Evolutionary conservation across 2,888 invertebrate genomes (phyloP), one percentile per base, ranked within the genome.

Genomic region (Ramazzottius varieornatus): DNA sequence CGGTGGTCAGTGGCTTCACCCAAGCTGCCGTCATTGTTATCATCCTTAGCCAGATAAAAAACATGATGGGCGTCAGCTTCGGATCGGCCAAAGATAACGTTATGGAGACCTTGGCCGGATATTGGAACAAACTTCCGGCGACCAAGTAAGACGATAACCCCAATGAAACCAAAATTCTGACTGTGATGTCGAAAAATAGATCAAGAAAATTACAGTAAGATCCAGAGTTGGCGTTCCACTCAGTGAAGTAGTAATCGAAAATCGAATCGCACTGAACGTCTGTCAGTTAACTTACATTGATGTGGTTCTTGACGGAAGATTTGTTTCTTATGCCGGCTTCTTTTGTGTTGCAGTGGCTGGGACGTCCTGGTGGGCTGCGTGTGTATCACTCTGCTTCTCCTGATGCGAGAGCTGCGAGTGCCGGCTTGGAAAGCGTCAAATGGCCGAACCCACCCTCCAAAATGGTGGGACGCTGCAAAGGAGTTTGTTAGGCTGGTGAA

Each of bases 1-100:
- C 66, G 4, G 66, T 66, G 24, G 64, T 66, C n/a, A 29, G 40
- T 32, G 66, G 66, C 13, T 66, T 66, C 33, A 66, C 66, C 1
- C 64, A 66, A 32, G 66, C 66, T 2, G 66, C 66, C 2, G 66
- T 65, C 13, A 66, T 66, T 33, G 65, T 66, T 4, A 66, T 66
- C 32, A 65, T 33, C 65, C 32, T 66, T 20, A 65, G 66, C 20
- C 66, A 66, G 40, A 40, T 66, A 8, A 66, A 66, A 66, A 54
- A 54, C 54, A 54, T 54, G 20, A 54, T 54, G 54, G 54, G 54
- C 54, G n/a, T 54, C 20, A 54, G 29, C 20, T 54, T 54, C 29
- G 54, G 54, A 13, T 16, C 20, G 24, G 54, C 54, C 8, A 24
- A 16, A 8, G 54, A 54, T 29, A 54, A 16, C 29, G 54, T 54